Base-by-base conservation (phyloP, 2,797 vertebrate genomes). In the Fundulus diaphanus region DNA sequence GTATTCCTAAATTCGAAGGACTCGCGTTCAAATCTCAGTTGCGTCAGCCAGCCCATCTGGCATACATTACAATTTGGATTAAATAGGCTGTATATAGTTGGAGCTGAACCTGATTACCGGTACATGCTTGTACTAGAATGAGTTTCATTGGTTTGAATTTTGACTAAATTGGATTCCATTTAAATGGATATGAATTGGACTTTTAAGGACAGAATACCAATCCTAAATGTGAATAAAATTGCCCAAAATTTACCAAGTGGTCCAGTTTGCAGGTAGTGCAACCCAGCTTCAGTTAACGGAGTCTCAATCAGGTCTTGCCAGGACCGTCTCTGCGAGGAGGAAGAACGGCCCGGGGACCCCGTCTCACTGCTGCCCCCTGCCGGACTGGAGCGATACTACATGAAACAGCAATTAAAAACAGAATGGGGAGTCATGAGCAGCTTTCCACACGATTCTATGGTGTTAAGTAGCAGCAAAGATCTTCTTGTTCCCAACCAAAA, bases 221-320 rank as follows among this genome's bases (percentile, higher is more conserved):
- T 35, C 31, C 16, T 35, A 33, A 57, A 33, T 11, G 20, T 42
- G 5, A 42, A 42, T 42, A 0, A 42, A 27, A 37, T 63, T 0
- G 0, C 7, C 29, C 37, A 1, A 7, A 66, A 66, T 35, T 78
- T 89, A 94, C 93, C 93, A 79, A 99, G 94, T 0, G 98, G 98
- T 91, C 99, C 96, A 20, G 98, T 99, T 92, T 99, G 98, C 86
- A 99, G 95, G 91, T 97, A 99, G 92, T 99, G 98, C 78, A 99
- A 96, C 88, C 98, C 98, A 0, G 97, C 97, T 88, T 98, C 98
- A 0, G 98, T 99, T 87, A 99, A 91, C 0, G 98, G 98, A 0
- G 98, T 99, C 93, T 99, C 98, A 24, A 99, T 99, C 91, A 99
- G 95, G 95, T 99, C 98, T 95, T 99, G 98, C 98, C 98, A 99